Evolutionary conservation across 2,888 invertebrate genomes (phyloP).

Genomic region (Ligdia adustata): DNA sequence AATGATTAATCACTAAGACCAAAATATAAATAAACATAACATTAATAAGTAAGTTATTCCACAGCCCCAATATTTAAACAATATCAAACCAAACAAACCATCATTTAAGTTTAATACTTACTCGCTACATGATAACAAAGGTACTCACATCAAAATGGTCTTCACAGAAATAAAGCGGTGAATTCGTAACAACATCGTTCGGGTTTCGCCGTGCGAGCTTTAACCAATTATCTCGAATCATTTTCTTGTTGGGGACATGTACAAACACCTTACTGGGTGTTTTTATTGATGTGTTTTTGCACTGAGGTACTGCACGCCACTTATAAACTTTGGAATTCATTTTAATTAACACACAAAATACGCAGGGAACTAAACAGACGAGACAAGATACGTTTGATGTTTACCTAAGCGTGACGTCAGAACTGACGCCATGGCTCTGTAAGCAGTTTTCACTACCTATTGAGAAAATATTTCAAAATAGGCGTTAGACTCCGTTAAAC

Average conservation of each 20-base stretch:
- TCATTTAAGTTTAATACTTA: no score
- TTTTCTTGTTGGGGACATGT: no score
- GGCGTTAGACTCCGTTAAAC: background rate
- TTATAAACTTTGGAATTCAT: conserved; percentile 13
- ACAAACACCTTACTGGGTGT: conserved; percentile 37
- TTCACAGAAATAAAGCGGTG: no score
- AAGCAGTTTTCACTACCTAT: background rate
- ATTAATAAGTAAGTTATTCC: no score
- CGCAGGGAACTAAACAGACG: background rate
- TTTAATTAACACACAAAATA: no score
- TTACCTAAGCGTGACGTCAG: background rate
- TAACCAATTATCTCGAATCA: conserved; percentile 36
- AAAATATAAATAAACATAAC: no score
- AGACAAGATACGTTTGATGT: background rate
- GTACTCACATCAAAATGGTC: no score
- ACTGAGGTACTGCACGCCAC: conserved; percentile 21
- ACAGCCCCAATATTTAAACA: no score
- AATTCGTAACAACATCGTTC: conserved; percentile 31
- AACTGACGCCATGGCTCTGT: background rate
- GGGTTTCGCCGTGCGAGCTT: no score
- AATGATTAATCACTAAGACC: no score
- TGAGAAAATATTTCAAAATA: background rate
- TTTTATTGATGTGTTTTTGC: conserved; percentile 31
- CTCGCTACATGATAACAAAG: no score
- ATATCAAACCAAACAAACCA: no score